Base-by-base conservation (phyloP, 2,888 invertebrate species). In the Eristalis arbustorum region DNA sequence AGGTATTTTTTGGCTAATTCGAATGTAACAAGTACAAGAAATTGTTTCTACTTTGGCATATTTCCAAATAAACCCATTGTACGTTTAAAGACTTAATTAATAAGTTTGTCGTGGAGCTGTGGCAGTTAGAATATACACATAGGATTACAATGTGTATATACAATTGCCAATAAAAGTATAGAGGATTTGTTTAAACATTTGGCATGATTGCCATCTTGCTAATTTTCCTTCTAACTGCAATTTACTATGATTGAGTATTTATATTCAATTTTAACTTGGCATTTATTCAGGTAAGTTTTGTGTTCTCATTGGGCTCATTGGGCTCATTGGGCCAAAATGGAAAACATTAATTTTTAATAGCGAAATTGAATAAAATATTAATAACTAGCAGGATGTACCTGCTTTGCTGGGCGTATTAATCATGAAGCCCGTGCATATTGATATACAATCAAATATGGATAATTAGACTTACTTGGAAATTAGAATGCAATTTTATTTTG, bases 1-100 rank as follows among this genome's bases (percentile, higher is more conserved):
- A 72, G 22, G 23, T 62, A 34, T 34, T 69, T 64, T 62, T 23
- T 57, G 28, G 14, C 49, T 68, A 23, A 31, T 31, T 64, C 40
- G 61, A 28, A 34, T 59, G 37, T 72, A 56, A 37, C 34, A 42
- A n/a, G 49, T 81, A 18, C 11, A 25, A 23, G 23, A 10, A 23
- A 25, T 59, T 59, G 1, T 59, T 14, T 59, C 14, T 59, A 13
- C 49, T 63, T 78, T 78, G 83, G 83, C 77, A 83, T 68, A 42
- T 23, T 42, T 66, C 74, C 82, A 83, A 42, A 64, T 62, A 23
- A 77, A 82, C 77, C 68, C 67, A 77, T 63, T 82, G 5, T 66
- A 14, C 31, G 56, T 59, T 56, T 74, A 37, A 76, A 49, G 42
- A n/a, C 34, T 75, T 69, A 74, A 69, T 74, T 80, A 80, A 74